Percentiles rank a stretch among this genome's conserved stretches.
These are phyloP conservation scores for Solen grandis DNA, from an alignment of 1,140 invertebrate species.

Conservation along the genomic window DNA sequence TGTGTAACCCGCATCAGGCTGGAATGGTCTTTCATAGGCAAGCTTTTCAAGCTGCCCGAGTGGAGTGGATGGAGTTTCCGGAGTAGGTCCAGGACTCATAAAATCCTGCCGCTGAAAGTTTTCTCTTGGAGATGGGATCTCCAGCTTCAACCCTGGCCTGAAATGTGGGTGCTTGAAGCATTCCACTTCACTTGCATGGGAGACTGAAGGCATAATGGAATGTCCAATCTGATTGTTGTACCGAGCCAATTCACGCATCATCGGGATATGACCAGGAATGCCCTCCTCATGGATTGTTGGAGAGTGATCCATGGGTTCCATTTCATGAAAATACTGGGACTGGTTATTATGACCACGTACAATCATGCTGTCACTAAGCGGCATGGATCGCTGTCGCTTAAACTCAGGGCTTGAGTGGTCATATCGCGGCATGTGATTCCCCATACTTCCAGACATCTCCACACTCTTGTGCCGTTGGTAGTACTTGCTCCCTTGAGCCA, in stretches of 20 bases:
- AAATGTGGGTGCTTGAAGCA: too few relatives aligned
- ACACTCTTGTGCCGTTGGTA: slow-evolving; percentile 37
- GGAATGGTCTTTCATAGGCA: slow-evolving; percentile 27
- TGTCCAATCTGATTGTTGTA: slow-evolving; percentile 4
- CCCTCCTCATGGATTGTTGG: slow-evolving; percentile 27
- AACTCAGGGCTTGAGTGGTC: slow-evolving; percentile 39
- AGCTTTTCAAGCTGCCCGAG: slow-evolving; percentile 40
- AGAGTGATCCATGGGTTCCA: slow-evolving; percentile 43
- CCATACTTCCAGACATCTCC: neutral
- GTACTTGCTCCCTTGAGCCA: neutral
- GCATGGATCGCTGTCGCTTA: slow-evolving; percentile 48
- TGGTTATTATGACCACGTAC: slow-evolving; percentile 36
- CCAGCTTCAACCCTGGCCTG: slow-evolving; percentile 23
- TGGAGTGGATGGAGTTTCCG: slow-evolving; percentile 39
- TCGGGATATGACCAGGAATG: slow-evolving; percentile 7
- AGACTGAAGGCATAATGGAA: neutral
- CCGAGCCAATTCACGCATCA: slow-evolving; percentile 27
- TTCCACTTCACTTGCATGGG: neutral
- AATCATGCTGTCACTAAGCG: slow-evolving; percentile 42
- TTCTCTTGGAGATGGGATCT: slow-evolving; percentile 13
- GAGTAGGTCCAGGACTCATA: slow-evolving; percentile 37
- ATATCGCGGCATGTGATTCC: slow-evolving; percentile 12
- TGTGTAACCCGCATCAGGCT: slow-evolving; percentile 28
- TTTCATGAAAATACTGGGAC: slow-evolving; percentile 34
- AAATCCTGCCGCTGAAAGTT: slow-evolving; percentile 30